Evolutionary conservation across 2,797 vertebrate species (phyloP).

Genomic region (Danio aesculapii): DNA sequence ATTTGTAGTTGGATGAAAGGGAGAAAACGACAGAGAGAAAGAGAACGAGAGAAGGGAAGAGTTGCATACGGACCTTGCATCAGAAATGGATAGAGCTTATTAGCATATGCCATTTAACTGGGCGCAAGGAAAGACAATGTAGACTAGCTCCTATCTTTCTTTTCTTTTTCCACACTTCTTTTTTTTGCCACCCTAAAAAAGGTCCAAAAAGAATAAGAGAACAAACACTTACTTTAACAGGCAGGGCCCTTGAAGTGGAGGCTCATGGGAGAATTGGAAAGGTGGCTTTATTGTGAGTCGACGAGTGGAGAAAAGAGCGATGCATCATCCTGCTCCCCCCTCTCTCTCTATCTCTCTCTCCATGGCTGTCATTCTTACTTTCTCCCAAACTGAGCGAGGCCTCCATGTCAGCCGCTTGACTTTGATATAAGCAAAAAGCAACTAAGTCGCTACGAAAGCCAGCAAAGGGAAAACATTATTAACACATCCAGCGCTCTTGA

Average conservation of each 20-base stretch:
- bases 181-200: slow-evolving; percentile 56
- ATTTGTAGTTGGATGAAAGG: slow-evolving; percentile 87
- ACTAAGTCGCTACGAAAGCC: slow-evolving; percentile 59
- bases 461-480: slow-evolving; percentile 65
- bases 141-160: slow-evolving; percentile 59
- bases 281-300: slow-evolving; percentile 76
- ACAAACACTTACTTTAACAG: slow-evolving; percentile 85
- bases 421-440: slow-evolving; percentile 73
- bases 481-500: slow-evolving; percentile 65
- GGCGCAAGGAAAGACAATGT: slow-evolving; percentile 57
- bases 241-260: slow-evolving; percentile 76
- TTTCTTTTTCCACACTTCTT: slow-evolving; percentile 61
- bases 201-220: slow-evolving; percentile 83
- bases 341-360: not conserved
- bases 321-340: slow-evolving; percentile 16
- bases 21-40: slow-evolving; percentile 46
- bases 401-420: slow-evolving; percentile 61
- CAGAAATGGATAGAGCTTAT: slow-evolving; percentile 80
- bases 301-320: slow-evolving; percentile 66
- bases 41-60: slow-evolving; percentile 62
- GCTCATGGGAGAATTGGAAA: slow-evolving; percentile 69
- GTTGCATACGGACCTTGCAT: slow-evolving; percentile 84
- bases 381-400: slow-evolving; percentile 68
- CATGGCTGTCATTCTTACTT: slow-evolving; percentile 55
- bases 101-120: slow-evolving; percentile 80